Evolutionary conservation across 1,140 invertebrate genomes (phyloP), one percentile per base, ranked within the genome.

Genomic region (Tetramorium simillimum): DNA sequence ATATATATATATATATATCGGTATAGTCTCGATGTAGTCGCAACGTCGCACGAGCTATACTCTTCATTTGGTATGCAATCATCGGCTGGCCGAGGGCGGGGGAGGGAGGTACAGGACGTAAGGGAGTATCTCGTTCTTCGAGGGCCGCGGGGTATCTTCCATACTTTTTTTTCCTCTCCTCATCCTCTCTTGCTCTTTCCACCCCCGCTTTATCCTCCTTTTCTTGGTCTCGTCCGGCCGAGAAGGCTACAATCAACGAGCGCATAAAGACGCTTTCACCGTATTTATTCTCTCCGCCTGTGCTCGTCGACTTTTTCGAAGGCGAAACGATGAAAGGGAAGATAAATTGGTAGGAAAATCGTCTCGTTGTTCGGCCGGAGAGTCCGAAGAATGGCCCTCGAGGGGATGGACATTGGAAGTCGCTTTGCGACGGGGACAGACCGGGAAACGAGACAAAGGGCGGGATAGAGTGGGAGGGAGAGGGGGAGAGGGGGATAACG

Each of bases 31-130:
- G 87, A 91, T 77, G 69, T 90, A 53, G 76, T 91, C 84, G 86
- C 70, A 90, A 90, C 85, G 70, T 90, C 63, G 90, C 65, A 78
- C 86, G 78, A 91, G 82, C 87, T 90, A 90, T 88, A 85, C 75
- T 56, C 53, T 84, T 69, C 40, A 37, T 86, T 75, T 82, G 60
- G 40, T 75, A 75, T 78, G 77, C 75, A 90, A 90, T 86, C 63
- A 80, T 90, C 81, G 85, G 88, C 86, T 90, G 84, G 86, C 84
- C 69, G 40, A 84, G 56, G 69, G 56, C 62, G 60, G 72, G 37
- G 43, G n/a, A 33, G 33, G 65, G 70, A 77, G 7, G 49, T 76
- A 67, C 10, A 10, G 12, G 24, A n/a, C 37, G 72, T 37, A 77
- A 24, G n/a, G 18, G 65, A 33, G 5, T 14, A 56, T 73, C 9